Percentiles rank a stretch among this genome's conserved stretches.
These are phyloP conservation scores for Theristicus caerulescens DNA, from an alignment of 2,113 vertebrate species.

Conservation along the genomic window DNA sequence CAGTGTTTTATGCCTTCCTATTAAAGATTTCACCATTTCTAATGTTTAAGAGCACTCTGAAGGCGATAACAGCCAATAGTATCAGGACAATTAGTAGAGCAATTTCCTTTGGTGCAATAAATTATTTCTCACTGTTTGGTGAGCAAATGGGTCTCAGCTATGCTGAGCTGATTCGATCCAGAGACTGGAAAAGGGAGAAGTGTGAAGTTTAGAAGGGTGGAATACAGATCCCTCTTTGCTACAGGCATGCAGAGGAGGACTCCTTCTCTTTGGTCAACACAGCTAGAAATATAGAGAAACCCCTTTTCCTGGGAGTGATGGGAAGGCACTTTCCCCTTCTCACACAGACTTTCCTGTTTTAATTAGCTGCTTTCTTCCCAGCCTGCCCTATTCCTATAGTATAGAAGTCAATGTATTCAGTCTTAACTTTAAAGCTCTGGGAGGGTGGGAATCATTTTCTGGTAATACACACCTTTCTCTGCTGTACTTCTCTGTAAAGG, in stretches of 20 bases:
- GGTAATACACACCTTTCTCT: not conserved
- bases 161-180: not conserved
- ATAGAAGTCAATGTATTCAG: not conserved
- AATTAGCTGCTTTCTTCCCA: not conserved
- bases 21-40: not conserved
- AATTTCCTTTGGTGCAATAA: not conserved
- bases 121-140: constrained; percentile 8
- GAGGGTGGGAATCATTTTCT: not conserved
- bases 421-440: not conserved
- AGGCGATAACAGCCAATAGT: not conserved
- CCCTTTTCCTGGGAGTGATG: not conserved
- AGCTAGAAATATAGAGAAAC: not conserved
- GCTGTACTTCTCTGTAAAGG: not conserved
- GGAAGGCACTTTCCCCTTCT: not conserved
- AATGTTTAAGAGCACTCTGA: not conserved
- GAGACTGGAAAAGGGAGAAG: not conserved
- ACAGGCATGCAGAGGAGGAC: not conserved
- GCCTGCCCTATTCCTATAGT: not conserved
- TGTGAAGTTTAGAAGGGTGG: not conserved
- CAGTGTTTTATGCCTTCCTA: not conserved
- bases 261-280: not conserved
- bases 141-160: not conserved
- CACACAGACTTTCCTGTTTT: not conserved
- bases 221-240: not conserved
- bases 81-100: not conserved